Conservation (phyloP, 1,140 invertebrate genomes). For the Brachionus plicatilis region DNA sequence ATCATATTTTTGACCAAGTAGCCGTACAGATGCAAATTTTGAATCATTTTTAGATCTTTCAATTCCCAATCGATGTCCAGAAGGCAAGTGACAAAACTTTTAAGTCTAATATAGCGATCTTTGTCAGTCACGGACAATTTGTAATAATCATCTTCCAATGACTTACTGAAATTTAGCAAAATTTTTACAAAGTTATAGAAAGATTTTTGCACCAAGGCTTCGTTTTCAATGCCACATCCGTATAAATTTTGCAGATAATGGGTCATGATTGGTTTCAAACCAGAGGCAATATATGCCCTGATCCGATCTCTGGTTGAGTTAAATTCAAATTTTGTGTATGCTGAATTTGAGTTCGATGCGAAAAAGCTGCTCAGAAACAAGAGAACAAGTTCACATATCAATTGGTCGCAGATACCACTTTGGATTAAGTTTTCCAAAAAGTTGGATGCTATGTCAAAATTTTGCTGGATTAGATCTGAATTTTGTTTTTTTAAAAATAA, state of each 20-base stretch:
- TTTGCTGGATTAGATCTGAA: background rate
- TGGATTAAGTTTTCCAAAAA: background rate
- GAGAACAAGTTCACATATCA: background rate
- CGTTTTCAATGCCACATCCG: background rate
- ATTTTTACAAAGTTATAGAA: background rate
- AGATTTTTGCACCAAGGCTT: background rate
- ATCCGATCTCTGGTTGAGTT: background rate
- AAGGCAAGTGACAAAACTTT: background rate
- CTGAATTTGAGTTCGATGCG: background rate
- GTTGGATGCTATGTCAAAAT: background rate
- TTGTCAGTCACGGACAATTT: background rate
- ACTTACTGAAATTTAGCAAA: background rate
- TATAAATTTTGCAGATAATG: slow-evolving; percentile 13
- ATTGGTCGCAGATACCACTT: background rate
- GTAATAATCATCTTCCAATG: background rate
- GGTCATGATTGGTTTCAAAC: background rate
- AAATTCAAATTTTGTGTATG: background rate
- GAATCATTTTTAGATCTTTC: background rate
- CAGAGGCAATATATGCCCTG: background rate
- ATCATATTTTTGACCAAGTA: background rate
- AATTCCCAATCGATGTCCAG: slow-evolving; percentile 19
- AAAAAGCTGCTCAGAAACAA: background rate
- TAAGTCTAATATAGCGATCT: background rate
- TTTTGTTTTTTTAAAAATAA: background rate
- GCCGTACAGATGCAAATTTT: background rate